Conservation (phyloP, 1,140 invertebrate genomes). For the Maconellicoccus hirsutus region DNA sequence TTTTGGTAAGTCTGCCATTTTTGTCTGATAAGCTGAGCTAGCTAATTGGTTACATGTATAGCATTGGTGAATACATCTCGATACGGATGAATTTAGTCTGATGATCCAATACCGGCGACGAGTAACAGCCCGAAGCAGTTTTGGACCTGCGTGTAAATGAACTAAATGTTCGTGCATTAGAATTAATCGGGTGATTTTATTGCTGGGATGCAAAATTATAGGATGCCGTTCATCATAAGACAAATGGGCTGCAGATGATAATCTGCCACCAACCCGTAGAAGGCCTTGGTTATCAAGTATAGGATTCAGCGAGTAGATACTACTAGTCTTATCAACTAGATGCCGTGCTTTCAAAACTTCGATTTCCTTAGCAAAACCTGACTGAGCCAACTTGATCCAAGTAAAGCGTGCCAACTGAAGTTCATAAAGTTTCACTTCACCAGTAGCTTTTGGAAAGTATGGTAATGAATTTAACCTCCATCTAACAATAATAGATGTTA, state of each 20-base stretch:
- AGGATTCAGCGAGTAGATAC: slow-evolving; percentile 11
- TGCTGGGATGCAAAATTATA: background rate
- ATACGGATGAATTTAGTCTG: background rate
- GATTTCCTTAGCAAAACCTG: too few species aligned
- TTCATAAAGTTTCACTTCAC: too few species aligned
- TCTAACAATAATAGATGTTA: too few species aligned
- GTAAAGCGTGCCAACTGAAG: too few species aligned
- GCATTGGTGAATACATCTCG: slow-evolving; percentile 14
- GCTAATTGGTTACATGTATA: slow-evolving; percentile 11
- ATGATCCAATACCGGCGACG: slow-evolving; percentile 19
- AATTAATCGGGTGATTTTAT: slow-evolving; percentile 6
- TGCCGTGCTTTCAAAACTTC: too few species aligned
- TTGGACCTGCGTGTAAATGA: slow-evolving; percentile 9
- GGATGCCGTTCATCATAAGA: background rate
- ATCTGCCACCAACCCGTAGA: slow-evolving; percentile 6
- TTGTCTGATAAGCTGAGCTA: background rate
- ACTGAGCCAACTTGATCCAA: too few species aligned
- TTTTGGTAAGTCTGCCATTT: slow-evolving; percentile 19
- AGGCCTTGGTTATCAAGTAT: background rate
- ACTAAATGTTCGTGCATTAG: slow-evolving; percentile 16
- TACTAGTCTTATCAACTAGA: too few species aligned
- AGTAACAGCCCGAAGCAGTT: background rate
- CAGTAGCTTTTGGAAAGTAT: too few species aligned
- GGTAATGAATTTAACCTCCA: too few species aligned
- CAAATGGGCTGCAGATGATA: background rate